Evolutionary conservation across 92 coral and sea anemone species (phyloP).

Genomic region (Paragorgia papillata): DNA sequence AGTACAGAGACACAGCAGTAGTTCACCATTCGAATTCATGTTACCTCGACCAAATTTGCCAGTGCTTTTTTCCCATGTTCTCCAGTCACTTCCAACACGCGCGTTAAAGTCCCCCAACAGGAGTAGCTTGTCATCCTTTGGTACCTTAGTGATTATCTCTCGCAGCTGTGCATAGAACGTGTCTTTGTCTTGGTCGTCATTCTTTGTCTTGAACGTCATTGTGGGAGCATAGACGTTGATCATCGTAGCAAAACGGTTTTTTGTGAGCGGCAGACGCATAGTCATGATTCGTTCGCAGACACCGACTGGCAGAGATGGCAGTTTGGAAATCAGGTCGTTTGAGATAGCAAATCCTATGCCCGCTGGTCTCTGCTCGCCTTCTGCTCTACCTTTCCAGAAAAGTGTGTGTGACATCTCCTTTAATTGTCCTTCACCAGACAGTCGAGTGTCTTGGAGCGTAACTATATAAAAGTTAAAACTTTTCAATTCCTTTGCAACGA

Average conservation of each 20-base stretch:
- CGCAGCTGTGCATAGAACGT: no score
- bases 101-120: slow-evolving; percentile 44
- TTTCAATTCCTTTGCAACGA: no score
- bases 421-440: neutral
- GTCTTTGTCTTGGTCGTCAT: no score
- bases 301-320: neutral
- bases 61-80: neutral
- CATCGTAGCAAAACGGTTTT: neutral
- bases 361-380: no score
- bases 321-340: neutral
- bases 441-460: neutral
- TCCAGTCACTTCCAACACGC: slow-evolving; percentile 32
- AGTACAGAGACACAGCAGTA: slow-evolving; percentile 10
- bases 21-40: slow-evolving; percentile 31
- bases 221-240: slow-evolving; percentile 22
- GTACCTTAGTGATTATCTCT: no score
- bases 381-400: no score
- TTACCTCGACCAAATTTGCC: slow-evolving; percentile 25
- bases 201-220: slow-evolving; percentile 21
- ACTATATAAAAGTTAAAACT: no score
- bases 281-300: no score
- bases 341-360: neutral
- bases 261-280: no score
- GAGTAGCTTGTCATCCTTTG: slow-evolving; percentile 28
- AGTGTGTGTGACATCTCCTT: no score